Evolutionary conservation across 1,140 invertebrate species (phyloP).

Genomic region (Battus philenor): DNA sequence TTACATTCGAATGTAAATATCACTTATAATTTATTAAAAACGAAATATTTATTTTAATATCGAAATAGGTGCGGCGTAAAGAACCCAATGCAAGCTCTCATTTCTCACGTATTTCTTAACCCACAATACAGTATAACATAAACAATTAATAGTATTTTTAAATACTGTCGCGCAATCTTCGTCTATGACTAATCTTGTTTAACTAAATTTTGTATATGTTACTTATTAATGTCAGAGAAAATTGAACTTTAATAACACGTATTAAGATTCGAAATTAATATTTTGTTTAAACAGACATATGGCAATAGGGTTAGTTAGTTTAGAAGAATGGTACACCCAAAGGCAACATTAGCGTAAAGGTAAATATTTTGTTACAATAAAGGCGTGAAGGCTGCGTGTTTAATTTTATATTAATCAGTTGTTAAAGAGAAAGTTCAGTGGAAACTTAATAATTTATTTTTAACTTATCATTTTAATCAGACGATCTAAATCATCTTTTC

Average conservation of each 20-base stretch:
- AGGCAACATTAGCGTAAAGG: conserved; percentile 25
- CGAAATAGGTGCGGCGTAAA: conserved; percentile 1
- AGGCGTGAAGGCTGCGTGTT: conserved; percentile 12
- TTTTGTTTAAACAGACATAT: no score
- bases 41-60: no score
- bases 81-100: conserved; percentile 5
- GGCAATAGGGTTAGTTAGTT: no score
- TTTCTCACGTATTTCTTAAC: conserved; percentile 17
- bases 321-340: conserved; percentile 24
- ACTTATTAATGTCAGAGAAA: conserved; percentile 1
- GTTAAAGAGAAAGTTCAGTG: no score
- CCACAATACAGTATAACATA: conserved; percentile 27
- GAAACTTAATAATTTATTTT: no score
- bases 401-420: background rate
- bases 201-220: background rate
- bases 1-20: no score
- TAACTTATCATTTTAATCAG: no score
- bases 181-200: conserved; percentile 35
- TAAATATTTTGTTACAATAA: conserved; percentile 35
- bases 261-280: no score
- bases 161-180: conserved; percentile 35
- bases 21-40: no score
- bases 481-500: no score
- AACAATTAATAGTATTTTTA: conserved; percentile 38
- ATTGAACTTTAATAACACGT: conserved; percentile 10